Percentiles rank a stretch among this genome's conserved stretches.
Conservation (phyloP, 1,140 invertebrate genomes). For the Calliphora vicina region DNA sequence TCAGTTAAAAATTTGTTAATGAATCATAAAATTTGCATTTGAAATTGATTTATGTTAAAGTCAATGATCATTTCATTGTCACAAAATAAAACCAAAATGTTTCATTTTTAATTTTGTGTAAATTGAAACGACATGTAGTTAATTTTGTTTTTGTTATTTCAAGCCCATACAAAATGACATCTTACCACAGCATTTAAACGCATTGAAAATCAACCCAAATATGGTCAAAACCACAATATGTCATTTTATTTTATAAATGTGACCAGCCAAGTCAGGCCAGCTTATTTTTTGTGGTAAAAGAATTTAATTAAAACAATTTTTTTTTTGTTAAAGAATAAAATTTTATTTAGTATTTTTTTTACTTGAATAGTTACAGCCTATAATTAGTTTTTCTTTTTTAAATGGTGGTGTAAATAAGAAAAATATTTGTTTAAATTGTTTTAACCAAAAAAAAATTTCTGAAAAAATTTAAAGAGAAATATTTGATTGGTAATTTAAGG, state of each 20-base stretch:
- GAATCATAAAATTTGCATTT: no score
- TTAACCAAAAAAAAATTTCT: no score
- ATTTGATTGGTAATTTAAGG: no score
- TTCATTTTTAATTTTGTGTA: neutral
- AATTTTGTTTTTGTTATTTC: neutral
- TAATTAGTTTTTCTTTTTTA: neutral
- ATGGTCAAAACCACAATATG: neutral
- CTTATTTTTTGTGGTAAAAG: neutral
- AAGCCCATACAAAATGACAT: neutral
- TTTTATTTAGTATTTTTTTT: neutral
- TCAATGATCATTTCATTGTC: neutral
- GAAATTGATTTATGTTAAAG: neutral
- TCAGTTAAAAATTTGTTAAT: no score
- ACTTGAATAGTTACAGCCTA: neutral
- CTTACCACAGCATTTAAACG: neutral
- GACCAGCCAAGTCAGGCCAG: no score
- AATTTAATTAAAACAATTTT: neutral
- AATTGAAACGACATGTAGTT: neutral
- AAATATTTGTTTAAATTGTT: no score
- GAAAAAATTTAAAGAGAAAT: no score
- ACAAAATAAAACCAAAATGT: neutral
- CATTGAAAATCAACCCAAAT: neutral
- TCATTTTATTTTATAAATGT: neutral
- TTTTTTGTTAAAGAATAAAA: neutral
- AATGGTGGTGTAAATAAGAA: neutral